Base-by-base conservation (phyloP, 2,797 vertebrate genomes). In the Aldrovandia affinis region DNA sequence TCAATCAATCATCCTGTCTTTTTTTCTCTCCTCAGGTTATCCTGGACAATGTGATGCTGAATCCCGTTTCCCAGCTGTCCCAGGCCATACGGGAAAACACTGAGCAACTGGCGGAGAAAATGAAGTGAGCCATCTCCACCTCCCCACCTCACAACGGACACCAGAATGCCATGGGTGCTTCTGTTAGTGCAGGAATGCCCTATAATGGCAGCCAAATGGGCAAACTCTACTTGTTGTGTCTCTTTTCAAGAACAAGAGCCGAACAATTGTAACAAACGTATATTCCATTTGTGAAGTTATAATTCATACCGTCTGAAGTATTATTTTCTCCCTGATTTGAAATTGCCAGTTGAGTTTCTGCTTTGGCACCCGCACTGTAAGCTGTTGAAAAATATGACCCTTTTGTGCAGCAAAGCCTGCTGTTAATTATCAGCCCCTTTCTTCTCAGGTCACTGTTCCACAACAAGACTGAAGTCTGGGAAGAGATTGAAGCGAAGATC, bases 21-120 rank as follows among this genome's bases (percentile, higher is more conserved):
- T 25, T 1, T 2, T 80, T 86, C 85, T 39, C 84, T 55, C 89
- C 89, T 8, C 90, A 99, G 98, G 97, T 98, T 33, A 97, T 99
- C 87, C 95, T 99, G 80, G 98, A 99, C 90, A 98, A 97, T 90
- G 94, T 98, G 91, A 97, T 98, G 97, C 91, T 99, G 90, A 99
- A 97, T 85, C 97, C 98, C 0, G 97, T 99, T 80, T 99, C 97
- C 3, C 97, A 99, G 90, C 94, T 99, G 84, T 99, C 98, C 0
- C 97, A 98, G 78, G 93, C 96, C 83, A 99, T 99, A 90, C 95
- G 98, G 12, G 96, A 98, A 91, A 97, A 98, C 92, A 99, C 98
- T 0, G 98, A 99, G 91, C 96, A 97, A 81, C 95, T 98, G 0
- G 96, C 98, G 0, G 95, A 98, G 83, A 99, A 99, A 91, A 99